Base-by-base conservation (phyloP, 2,888 invertebrate genomes). In the Bellardia pandia region DNA sequence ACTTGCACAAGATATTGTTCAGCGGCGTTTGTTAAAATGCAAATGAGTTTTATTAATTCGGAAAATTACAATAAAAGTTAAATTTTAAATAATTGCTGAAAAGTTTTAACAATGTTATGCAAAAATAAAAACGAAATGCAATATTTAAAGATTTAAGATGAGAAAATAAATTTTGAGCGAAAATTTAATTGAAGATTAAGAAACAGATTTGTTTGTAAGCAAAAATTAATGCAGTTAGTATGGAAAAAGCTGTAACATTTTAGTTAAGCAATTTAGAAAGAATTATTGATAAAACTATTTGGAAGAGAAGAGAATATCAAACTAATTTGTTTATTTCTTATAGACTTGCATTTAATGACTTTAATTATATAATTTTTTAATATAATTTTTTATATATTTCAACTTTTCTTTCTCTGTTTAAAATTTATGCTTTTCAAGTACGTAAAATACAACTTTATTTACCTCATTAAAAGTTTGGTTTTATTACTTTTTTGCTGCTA, bases 391-490 rank as follows among this genome's bases (percentile, higher is more conserved):
- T 53, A 53, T 9, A 48, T 14, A 13, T 23, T 8, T 62, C 45
- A 23, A 7, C 33, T 3, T 14, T 14, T 16, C 48, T 60, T 3
- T n/a, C 1, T 14, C 4, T 37, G 48, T 69, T 60, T 40, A 14
- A 30, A 69, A 23, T 16, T 48, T 77, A 6, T 14, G 1, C 0
- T 66, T 56, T 81, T 74, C 30, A 58, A 68, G 45, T 66, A 42
- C 5, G 6, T 3, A 56, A 66, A n/a, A 81, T 72, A 37, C n/a
- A 56, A 51, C 56, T 66, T 81, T 68, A 53, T 74, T 81, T 74
- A 48, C 66, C 74, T 74, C 56, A 81, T 81, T 81, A 81, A 81
- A 81, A 74, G 58, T 81, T 81, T 81, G 42, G 45, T 14, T 40
- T 64, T 37, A 13, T 60, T 60, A 37, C 3, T 33, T 40, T 56